Base-by-base conservation (phyloP, 2,888 invertebrate genomes). In the Metalampra italica region DNA sequence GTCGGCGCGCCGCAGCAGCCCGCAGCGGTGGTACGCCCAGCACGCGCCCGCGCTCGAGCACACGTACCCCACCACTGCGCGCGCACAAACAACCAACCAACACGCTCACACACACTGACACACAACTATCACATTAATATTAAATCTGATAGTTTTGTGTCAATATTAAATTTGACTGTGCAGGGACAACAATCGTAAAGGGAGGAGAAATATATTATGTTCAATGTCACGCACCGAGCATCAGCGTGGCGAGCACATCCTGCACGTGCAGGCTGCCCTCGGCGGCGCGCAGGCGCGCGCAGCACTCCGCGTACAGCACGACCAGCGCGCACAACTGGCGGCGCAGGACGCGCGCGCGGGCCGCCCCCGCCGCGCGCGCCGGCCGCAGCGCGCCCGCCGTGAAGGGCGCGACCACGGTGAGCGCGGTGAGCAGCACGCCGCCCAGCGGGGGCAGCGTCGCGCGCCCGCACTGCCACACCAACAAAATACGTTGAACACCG, bases 271-370 rank as follows among this genome's bases (percentile, higher is more conserved):
- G 49, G 34, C 68, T 62, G 29, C 82, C 82, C 51, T 75, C 82
- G 4, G 72, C 77, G 42, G 72, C 74, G 7, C 63, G 47, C 47
- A 82, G 58, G 38, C 74, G 60, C 53, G 66, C 66, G 55, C 83
- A 80, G 57, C 82, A 82, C 54, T 82, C 80, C 14, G 65, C 70
- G 54, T 81, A 84, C 47, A 83, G 55, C 58, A 84, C 59, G 51
- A 59, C 47, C 43, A 84, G 61, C 9, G 78, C 78, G n/a, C 72
- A 69, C 46, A 71, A 29, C 45, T 60, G 43, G 50, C 49, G 30
- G 48, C 51, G n/a, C 43, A 42, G 47, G 46, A 22, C 48, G 46
- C 29, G 45, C 45, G n/a, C n/a, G 32, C 44, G 46, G 53, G 29
- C 45, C 46, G 47, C 22, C 36, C 43, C 51, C 47, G 29, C 37